Base-by-base conservation (phyloP, 2,888 invertebrate species). In the Epinotia brunnichana region DNA sequence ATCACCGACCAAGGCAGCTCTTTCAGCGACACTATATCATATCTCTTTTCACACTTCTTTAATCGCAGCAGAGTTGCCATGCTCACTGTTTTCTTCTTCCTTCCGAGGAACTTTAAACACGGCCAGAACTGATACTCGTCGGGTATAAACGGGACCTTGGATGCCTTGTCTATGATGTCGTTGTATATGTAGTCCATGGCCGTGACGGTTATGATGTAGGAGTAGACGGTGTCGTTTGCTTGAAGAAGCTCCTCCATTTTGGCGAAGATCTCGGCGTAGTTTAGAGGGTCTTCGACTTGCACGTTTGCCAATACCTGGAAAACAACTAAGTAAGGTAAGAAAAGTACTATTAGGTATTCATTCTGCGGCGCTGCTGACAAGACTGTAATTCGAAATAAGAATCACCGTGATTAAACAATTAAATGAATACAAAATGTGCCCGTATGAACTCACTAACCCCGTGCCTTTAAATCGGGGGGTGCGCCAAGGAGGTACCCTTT, bases 1-100 rank as follows among this genome's bases (percentile, higher is more conserved):
- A 92, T 89, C 4, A 90, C 92, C 2, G 92, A 90, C 92, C 92
- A 92, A 0, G 92, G 92, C 67, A 92, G 74, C 60, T 85, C 87
- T 15, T 79, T 87, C 21, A 92, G 76, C 54, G 79, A 85, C 0
- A 83, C 86, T 15, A 92, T 85, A 70, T 83, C 81, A 76, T 87
- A 92, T 62, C 85, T 87, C 59, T 76, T 77, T 68, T 87, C 81
- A 21, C 89, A 89, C 0, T 79, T 79, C 5, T 74, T 64, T 9
- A 92, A 78, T 1, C 72, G 75, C 0, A 72, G 59, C 15, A 89
- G 11, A 0, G 57, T 76, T 2, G 77, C 75, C 4, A 76, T 11
- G 0, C 72, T 67, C 0, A 89, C 89, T 17, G 44, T 83, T 0
- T 78, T 72, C 64, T 77, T 82, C 1, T 75, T 54, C 35, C 80